Conservation (phyloP, 2,888 invertebrate species). For the Halictus quadricinctus region DNA sequence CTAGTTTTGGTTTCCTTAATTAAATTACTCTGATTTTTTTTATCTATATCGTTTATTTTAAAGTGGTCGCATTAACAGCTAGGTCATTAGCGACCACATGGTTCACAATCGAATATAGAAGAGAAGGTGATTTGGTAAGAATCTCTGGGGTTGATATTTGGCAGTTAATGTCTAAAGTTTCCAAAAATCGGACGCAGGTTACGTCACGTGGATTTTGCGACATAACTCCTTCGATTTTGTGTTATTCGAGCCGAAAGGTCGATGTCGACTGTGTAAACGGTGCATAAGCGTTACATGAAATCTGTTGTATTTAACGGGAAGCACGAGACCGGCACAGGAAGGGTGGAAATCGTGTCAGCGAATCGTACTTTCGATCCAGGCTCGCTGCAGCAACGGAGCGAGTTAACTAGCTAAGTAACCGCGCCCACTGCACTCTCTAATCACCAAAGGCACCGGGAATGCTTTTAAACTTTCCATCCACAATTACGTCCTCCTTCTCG, state of each 20-base stretch:
- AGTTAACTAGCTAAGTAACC: constrained; percentile 71
- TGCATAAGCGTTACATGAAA: background rate
- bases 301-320: constrained; percentile 9
- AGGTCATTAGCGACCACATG: too few species aligned
- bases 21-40: too few species aligned
- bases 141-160: too few species aligned
- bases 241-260: background rate
- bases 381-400: constrained; percentile 29
- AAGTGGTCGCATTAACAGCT: too few species aligned
- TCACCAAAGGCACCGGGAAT: constrained; percentile 67
- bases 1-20: too few species aligned
- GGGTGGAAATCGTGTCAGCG: constrained; percentile 36
- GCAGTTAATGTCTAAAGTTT: background rate
- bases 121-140: too few species aligned
- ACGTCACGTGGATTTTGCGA: too few species aligned
- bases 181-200: background rate
- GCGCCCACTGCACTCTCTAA: constrained; percentile 71
- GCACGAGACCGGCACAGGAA: background rate
- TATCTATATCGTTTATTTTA: too few species aligned
- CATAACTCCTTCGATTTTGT: background rate
- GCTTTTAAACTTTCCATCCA: constrained; percentile 72
- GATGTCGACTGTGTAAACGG: background rate
- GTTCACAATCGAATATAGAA: too few species aligned
- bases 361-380: constrained; percentile 50
- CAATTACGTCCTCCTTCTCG: constrained; percentile 69